Evolutionary conservation across 2,113 vertebrate genomes (phyloP).

Genomic region (Himantopus leucocephalus): DNA sequence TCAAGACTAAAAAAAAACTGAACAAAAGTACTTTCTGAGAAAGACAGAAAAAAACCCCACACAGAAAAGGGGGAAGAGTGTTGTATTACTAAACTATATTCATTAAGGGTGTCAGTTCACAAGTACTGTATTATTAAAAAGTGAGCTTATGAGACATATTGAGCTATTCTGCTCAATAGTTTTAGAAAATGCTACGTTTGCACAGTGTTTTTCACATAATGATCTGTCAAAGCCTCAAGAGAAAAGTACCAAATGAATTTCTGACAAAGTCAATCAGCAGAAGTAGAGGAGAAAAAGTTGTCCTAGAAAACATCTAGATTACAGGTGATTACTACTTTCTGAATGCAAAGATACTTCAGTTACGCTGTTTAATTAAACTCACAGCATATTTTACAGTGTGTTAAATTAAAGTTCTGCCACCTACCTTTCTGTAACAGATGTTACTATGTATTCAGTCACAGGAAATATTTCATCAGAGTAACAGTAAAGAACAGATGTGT

Average conservation of each 20-base stretch:
- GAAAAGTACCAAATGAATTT: neutral
- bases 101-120: neutral
- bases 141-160: neutral
- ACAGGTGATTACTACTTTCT: neutral
- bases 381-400: neutral
- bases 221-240: neutral
- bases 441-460: neutral
- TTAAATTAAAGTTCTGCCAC: slow-evolving; percentile 4
- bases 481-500: neutral
- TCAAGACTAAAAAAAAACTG: neutral
- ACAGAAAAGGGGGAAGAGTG: neutral
- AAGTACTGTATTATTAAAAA: neutral
- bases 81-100: neutral
- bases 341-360: neutral
- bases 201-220: neutral
- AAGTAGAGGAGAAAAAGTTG: neutral
- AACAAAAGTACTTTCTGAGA: neutral
- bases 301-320: neutral
- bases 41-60: too few species aligned
- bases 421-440: slow-evolving; percentile 38
- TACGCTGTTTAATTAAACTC: neutral
- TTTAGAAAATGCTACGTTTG: neutral
- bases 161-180: neutral
- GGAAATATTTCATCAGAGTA: slow-evolving; percentile 11
- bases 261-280: neutral